Evolutionary conservation across 2,797 vertebrate genomes (phyloP), one percentile per base, ranked within the genome.

Genomic region (Meriones psammophilus): DNA sequence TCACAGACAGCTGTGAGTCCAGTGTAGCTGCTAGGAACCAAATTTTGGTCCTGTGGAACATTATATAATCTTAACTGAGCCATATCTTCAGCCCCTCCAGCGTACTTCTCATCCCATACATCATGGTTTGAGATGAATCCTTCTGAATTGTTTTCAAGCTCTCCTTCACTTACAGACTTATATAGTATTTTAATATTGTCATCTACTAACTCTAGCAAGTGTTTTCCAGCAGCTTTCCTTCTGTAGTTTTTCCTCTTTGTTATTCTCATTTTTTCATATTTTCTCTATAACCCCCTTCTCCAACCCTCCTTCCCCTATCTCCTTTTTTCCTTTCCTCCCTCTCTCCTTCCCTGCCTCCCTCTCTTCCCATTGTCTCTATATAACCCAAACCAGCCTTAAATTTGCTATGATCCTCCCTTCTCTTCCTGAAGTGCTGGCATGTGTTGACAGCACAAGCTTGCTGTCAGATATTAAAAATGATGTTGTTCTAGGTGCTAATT

Each of bases 151-250:
- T 14, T 68, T 24, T 80, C 54, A 74, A 36, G 54, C 50, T 84
- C 64, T 92, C 46, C 42, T 68, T 46, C 58, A 64, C 26, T 39
- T 69, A 62, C 85, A 39, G 89, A 60, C 54, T 62, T 73, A 93
- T 1, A 33, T 9, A 81, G 28, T 58, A 5, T 86, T 62, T 87
- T 79, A 93, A 94, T 33, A 74, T 33, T 64, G 42, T 50, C 36
- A 5, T 54, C 60, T 78, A 39, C n/a, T 39, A 89, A 87, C 69
- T 96, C 62, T 86, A 87, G 33, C 50, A 77, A 85, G 76, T 84
- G 76, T 85, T 78, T 80, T 76, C 91, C 79, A 18, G 13, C 12
- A 83, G 18, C 62, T 83, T 81, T 71, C 3, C 22, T 64, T 84
- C 71, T 85, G 10, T 42, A 54, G 60, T 60, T 92, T 87, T 60